Percentiles rank a stretch among this genome's conserved stretches.
Conservation (phyloP, 2,888 invertebrate genomes). For the Uloborus plumipes region DNA sequence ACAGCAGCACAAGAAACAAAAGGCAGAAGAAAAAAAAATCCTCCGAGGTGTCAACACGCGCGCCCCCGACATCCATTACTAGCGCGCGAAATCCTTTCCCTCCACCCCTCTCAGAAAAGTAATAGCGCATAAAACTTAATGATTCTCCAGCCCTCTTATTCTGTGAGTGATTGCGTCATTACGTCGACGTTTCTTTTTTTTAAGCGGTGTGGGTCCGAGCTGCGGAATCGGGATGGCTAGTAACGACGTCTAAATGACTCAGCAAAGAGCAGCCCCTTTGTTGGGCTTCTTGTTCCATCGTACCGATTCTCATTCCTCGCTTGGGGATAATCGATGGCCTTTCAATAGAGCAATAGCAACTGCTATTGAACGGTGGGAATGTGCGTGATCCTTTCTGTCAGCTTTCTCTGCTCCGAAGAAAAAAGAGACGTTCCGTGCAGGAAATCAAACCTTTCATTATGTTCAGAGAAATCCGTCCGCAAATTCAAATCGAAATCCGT, state of each 20-base stretch:
- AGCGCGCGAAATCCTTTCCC: constrained; percentile 9
- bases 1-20: no score
- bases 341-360: no score
- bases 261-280: constrained; percentile 1
- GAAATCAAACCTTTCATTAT: no score
- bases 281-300: no score
- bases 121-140: constrained; percentile 63
- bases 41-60: constrained; percentile 30
- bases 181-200: constrained; percentile 28
- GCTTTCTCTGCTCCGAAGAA: no score
- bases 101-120: constrained; percentile 27
- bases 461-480: no score
- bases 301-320: no score
- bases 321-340: no score
- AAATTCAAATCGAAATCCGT: no score
- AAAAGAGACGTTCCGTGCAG: no score
- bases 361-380: no score
- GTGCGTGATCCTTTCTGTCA: no score
- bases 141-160: constrained; percentile 41
- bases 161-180: constrained; percentile 53
- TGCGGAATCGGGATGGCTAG: constrained; percentile 9
- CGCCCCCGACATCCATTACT: constrained; percentile 36
- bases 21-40: constrained; percentile 4
- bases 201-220: constrained; percentile 18
- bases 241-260: constrained; percentile 30